phyloP scores from a whole-genome alignment of 1,140 invertebrate genomes.

The Drosophila quadrilineata region DNA sequence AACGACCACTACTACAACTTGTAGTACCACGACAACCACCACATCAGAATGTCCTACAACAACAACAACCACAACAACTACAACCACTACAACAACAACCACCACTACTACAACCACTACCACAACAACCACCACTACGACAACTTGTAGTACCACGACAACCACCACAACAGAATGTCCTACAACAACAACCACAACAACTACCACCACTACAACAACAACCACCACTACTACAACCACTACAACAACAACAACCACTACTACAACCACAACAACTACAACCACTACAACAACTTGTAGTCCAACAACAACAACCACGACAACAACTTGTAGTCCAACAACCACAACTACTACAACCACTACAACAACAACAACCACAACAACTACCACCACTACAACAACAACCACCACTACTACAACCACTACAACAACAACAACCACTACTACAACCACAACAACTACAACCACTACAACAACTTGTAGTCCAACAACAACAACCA shows the following conservation, averaged over 20 bases:
- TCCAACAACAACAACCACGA: not conserved
- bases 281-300: not conserved
- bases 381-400: not conserved
- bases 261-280: not conserved
- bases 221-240: not conserved
- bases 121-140: not conserved
- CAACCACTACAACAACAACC: not conserved
- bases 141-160: not conserved
- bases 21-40: not conserved
- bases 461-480: not conserved
- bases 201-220: not conserved
- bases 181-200: not conserved
- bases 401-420: slow-evolving; percentile 1
- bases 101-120: not conserved
- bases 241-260: not conserved
- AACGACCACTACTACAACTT: not conserved
- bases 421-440: slow-evolving; percentile 4
- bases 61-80: not conserved
- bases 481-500: slow-evolving; percentile 3
- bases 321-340: not conserved
- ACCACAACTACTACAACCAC: not conserved
- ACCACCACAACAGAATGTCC: not conserved
- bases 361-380: not conserved
- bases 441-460: not conserved
- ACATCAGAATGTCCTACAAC: slow-evolving; percentile 1